Base-by-base conservation (phyloP, 2,888 invertebrate species). In the Caenorhabditis sinica region DNA sequence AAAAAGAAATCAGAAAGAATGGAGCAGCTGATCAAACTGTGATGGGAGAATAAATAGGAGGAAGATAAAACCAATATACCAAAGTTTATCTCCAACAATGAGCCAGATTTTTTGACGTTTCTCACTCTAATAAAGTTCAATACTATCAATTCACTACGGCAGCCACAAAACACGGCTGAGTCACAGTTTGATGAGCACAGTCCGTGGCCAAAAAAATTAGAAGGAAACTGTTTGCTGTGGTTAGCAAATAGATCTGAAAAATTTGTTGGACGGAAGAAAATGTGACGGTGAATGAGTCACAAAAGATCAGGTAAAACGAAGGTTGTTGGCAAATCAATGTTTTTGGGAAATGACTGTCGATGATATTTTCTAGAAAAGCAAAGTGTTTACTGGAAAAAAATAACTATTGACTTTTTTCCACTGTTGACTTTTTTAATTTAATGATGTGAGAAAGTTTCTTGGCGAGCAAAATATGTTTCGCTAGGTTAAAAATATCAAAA, bases 131-230 rank as follows among this genome's bases (percentile, higher is more conserved):
- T 28, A 17, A 23, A 45, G 53, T 65, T 60, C 49, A 25, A 43
- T 25, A 53, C 69, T 49, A 71, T 71, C 63, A 71, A 40, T 51
- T 43, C 63, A 71, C 71, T 79, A 79, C 79, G 56, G 63, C 53
- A 53, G 71, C 30, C 79, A 79, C 79, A 71, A 72, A 80, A 58
- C 71, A 79, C 71, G 79, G 13, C 45, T 80, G 80, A 72, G 72
- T 80, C 80, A 80, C 72, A 66, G 25, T 58, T 49, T 72, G 72
- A 80, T 80, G 80, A 80, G 72, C 72, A 49, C 80, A 53, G 80
- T 79, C 49, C 53, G 60, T 69, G 69, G 30, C 77, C 72, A 80
- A 71, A 51, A 51, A 66, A 73, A 30, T 58, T 49, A 28, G n/a
- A 20, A 66, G 36, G 40, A 63, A 58, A 63, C 65, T 80, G 80